Conservation (phyloP, 2,888 invertebrate species). For the Acrobasis suavella region DNA sequence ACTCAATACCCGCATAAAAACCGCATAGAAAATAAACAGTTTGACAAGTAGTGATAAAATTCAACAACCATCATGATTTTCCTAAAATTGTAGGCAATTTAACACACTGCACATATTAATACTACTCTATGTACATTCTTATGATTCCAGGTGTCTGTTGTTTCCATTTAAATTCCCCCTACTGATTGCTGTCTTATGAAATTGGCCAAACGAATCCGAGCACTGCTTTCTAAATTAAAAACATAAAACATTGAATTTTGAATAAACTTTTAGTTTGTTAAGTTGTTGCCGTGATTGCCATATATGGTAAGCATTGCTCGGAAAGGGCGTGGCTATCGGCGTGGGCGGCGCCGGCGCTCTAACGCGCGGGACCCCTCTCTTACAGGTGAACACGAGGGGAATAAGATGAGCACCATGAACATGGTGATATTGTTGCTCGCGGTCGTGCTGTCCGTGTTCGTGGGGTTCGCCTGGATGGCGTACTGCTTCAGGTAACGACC, state of each 20-base stretch:
- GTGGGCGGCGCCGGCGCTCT: conserved; percentile 77
- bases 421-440: conserved; percentile 96
- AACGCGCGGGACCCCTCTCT: conserved; percentile 80
- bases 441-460: conserved; percentile 96
- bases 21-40: no score
- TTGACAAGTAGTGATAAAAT: background rate
- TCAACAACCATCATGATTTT: background rate
- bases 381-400: conserved; percentile 88
- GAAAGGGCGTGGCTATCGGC: conserved; percentile 50
- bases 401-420: conserved; percentile 93
- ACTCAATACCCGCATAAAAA: no score
- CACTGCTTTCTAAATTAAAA: conserved; percentile 65
- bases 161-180: conserved; percentile 62
- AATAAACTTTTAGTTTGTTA: background rate
- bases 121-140: conserved; percentile 40
- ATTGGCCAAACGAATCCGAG: conserved; percentile 68
- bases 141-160: conserved; percentile 71
- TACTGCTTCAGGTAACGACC: conserved; percentile 94
- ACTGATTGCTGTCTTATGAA: conserved; percentile 36
- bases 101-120: conserved; percentile 7
- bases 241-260: background rate
- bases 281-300: conserved; percentile 24
- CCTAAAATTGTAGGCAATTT: background rate
- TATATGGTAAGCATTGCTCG: conserved; percentile 61
- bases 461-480: conserved; percentile 97